Base-by-base conservation (phyloP, 2,888 invertebrate genomes). In the Sinhomidia bicolor region DNA sequence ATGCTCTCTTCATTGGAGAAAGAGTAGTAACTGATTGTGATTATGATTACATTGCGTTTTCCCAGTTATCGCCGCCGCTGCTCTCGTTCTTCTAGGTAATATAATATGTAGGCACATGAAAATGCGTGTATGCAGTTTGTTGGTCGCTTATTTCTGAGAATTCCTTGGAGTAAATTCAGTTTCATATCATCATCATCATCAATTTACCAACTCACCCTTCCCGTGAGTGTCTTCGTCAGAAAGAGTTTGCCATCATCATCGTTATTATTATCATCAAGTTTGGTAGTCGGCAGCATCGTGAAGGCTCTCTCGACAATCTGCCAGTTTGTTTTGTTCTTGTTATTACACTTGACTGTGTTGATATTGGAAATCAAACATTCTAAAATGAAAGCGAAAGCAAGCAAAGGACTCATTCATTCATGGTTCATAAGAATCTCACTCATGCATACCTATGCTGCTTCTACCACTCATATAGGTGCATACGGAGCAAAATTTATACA, bases 81-180 rank as follows among this genome's bases (percentile, higher is more conserved):
- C n/a, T n/a, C n/a, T 57, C 2, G n/a, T 57, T 57, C 68, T 68
- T 68, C 17, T 3, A 5, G 68, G 14, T 41, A 17, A 20, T 41
- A 10, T 1, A 5, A n/a, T 23, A 60, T 62, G 23, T 80, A 36
- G 12, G 57, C 10, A 79, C 20, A 14, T 20, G 57, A 36, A 47
- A 78, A 10, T 26, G 26, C 47, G 47, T 47, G 47, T 47, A 41
- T 41, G 47, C 12, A 47, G n/a, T n/a, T n/a, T n/a, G n/a, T n/a
- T n/a, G n/a, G n/a, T n/a, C n/a, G n/a, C n/a, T n/a, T n/a, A n/a
- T n/a, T 65, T 65, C 29, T 26, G 60, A 78, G 87, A 81, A 87
- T 65, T 87, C 87, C 87, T 87, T 17, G 5, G 87, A 87, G 87
- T 82, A 62, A 82, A 86, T 29, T 79, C 85, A 76, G 47, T 79